Percentiles rank a stretch among this genome's conserved stretches.
phyloP scores from a whole-genome alignment of 1,140 invertebrate species.

The Drosophila punjabiensis region DNA sequence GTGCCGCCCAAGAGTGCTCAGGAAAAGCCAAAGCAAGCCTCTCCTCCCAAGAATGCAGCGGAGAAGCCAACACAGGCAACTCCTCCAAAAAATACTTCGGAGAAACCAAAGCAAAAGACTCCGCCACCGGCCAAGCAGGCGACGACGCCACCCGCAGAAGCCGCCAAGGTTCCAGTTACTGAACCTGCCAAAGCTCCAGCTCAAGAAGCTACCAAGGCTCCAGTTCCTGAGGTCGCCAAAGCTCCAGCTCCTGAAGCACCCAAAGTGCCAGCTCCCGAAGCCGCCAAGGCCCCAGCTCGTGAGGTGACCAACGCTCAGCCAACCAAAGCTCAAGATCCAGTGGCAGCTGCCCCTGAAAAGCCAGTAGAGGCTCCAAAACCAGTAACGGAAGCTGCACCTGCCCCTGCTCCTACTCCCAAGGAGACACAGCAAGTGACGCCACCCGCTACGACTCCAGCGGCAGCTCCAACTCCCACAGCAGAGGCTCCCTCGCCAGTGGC shows the following conservation, averaged over 20 bases:
- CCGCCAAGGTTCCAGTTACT: not conserved
- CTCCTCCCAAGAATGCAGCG: constrained; percentile 20
- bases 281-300: not conserved
- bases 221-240: not conserved
- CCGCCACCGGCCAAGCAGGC: constrained; percentile 23
- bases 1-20: constrained; percentile 18
- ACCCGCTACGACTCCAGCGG: not conserved
- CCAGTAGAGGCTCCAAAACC: not conserved
- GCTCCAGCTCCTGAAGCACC: not conserved
- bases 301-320: too few relatives aligned
- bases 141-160: constrained; percentile 20
- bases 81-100: constrained; percentile 2
- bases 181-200: not conserved
- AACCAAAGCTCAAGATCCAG: not conserved
- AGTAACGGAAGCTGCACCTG: not conserved
- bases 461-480: not conserved
- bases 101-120: constrained; percentile 22
- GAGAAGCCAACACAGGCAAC: constrained; percentile 13
- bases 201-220: not conserved
- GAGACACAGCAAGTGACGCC: constrained; percentile 19
- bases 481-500: constrained; percentile 14
- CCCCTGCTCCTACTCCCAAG: not conserved
- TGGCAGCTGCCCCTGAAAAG: constrained; percentile 1
- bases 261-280: not conserved
- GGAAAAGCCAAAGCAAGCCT: constrained; percentile 33